Base-by-base conservation (phyloP, 2,113 vertebrate genomes). In the Conger conger region DNA sequence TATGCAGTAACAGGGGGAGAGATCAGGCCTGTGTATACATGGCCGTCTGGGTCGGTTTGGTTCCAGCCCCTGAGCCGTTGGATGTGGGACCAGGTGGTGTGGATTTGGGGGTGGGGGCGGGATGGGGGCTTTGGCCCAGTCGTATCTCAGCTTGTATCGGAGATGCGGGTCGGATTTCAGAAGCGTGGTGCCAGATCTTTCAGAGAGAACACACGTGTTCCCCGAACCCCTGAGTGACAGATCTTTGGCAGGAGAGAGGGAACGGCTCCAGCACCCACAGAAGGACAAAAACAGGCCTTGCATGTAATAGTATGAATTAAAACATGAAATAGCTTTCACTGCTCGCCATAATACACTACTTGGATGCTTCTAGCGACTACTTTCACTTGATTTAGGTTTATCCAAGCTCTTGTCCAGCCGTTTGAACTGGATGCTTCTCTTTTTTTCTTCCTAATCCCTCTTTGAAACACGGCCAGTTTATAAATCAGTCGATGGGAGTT, bases 291-390 rank as follows among this genome's bases (percentile, higher is more conserved):
- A 80, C 45, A 42, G 45, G 13, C 38, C 40, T 42, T 80, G n/a
- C 77, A 79, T 82, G 53, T 38, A 73, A 42, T 40, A n/a, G 37
- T 15, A 57, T 38, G 54, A 83, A 68, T 38, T 80, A n/a, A 80
- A 80, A 80, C 79, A 80, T 80, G 79, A 83, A 83, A 68, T 73
- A 54, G 15, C 36, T 76, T 63, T 17, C n/a, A 83, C 30, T 73
- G 36, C 38, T 68, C 30, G 5, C 60, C 68, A 40, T 83, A 18
- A 82, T 73, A 73, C 13, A 73, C 38, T 38, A 76, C 37, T 76
- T 37, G 7, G 9, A 40, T 8, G 15, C 11, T 13, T 73, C 27
- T 27, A 76, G 42, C 17, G 37, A 13, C 38, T 80, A 20, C 68
- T 33, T 73, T 27, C 1, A 3, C n/a, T 73, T 73, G 27, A 79